Evolutionary conservation across 2,797 vertebrate genomes (phyloP).

Genomic region (Brachyrhaphis roseni): DNA sequence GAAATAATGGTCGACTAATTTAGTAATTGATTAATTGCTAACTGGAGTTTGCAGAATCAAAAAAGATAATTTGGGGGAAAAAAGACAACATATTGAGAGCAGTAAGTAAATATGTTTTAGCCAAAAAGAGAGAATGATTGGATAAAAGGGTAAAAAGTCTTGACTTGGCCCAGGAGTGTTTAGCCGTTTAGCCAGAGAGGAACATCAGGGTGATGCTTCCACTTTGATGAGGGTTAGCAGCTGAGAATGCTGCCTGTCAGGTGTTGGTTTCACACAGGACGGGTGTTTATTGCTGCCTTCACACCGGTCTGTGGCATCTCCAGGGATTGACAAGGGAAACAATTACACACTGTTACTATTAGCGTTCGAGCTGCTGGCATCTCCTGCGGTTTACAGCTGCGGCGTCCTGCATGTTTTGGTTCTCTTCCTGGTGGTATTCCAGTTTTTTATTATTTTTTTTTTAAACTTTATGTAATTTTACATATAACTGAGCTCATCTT

Average conservation of each 20-base stretch:
- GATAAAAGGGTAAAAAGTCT: constrained; percentile 24
- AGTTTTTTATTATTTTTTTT: no score
- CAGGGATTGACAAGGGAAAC: constrained; percentile 41
- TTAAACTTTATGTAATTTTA: no score
- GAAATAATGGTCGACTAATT: no score
- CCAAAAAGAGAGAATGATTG: constrained; percentile 1
- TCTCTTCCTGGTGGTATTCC: no score
- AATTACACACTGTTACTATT: constrained; percentile 58
- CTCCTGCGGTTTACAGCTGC: neutral
- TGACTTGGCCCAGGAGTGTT: constrained; percentile 23
- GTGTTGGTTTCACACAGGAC: constrained; percentile 58
- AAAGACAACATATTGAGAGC: no score
- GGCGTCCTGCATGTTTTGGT: no score
- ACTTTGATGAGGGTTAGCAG: constrained; percentile 73
- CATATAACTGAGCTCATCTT: no score
- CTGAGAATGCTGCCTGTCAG: constrained; percentile 80
- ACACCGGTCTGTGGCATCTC: constrained; percentile 50
- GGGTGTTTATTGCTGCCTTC: constrained; percentile 79
- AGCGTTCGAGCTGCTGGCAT: neutral
- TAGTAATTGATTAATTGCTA: no score
- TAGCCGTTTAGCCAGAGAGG: constrained; percentile 3
- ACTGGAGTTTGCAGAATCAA: no score
- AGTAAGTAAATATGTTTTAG: no score
- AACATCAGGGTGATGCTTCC: constrained; percentile 43
- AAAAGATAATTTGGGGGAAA: no score